Evolutionary conservation across 2,113 vertebrate species (phyloP), one percentile per base, ranked within the genome.

Genomic region (Pyrgilauda ruficollis): DNA sequence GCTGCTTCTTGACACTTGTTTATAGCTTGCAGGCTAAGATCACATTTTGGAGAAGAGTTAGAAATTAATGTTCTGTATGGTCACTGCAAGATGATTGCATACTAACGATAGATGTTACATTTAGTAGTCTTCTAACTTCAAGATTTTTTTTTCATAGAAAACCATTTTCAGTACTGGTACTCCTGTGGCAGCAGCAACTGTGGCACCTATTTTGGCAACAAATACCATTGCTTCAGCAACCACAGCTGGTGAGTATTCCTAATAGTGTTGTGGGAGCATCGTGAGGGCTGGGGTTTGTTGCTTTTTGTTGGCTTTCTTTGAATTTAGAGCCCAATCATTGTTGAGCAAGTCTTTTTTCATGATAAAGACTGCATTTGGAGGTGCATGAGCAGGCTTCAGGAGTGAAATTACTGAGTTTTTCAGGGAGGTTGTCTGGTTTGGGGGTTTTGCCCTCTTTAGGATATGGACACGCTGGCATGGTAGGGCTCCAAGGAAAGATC

Each of bases 161-260:
- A 98, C 99, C 3, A 99, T 99, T 92, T 99, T 99, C 96, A 99
- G 99, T 90, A 98, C 99, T 78, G 99, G 99, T 86, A 99, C 99
- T 46, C 99, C 99, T 20, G 99, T 99, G 70, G 99, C 98, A 86
- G 99, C 99, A 59, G 99, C 99, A 80, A 99, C 99, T 14, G 99
- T 99, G 96, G 99, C 99, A 69, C 99, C 99, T 39, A 99, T 99
- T 96, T 97, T 99, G 96, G 99, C 99, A 92, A 99, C 99, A 0
- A 99, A 99, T 97, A 99, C 99, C 23, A 98, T 99, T 88, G 98
- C 99, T 81, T 98, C 99, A 72, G 98, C 98, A 46, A 99, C 99
- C 58, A 98, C 99, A 46, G 98, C 99, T 62, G 99, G 99, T 99
- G 97, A 97, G 97, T 97, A 10, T 84, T 68, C 37, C 3, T 58